Percentiles rank a stretch among this genome's conserved stretches.
Evolutionary conservation across 1,140 invertebrate genomes (phyloP).

Genomic region (Macrobrachium rosenbergii): DNA sequence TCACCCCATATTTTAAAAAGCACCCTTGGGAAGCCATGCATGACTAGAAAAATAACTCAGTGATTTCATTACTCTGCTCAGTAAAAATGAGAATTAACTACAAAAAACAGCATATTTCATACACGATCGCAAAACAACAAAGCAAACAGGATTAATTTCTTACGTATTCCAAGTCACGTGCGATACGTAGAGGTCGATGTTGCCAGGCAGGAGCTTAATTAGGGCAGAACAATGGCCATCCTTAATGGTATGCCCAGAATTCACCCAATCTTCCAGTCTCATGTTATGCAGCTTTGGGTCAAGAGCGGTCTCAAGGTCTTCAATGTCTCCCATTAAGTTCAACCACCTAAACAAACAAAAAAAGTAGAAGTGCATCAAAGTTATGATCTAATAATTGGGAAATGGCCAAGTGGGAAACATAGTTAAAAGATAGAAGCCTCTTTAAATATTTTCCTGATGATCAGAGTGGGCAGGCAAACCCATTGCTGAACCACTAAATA

Average conservation of each 20-base stretch:
- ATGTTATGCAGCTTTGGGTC: constrained; percentile 67
- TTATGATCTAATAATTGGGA: background rate
- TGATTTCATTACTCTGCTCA: too few species aligned
- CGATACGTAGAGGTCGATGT: constrained; percentile 75
- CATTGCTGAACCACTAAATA: background rate
- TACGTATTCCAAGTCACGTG: constrained; percentile 80
- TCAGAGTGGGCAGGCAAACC: background rate
- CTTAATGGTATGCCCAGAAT: constrained; percentile 64
- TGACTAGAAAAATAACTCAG: too few species aligned
- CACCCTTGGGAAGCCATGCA: too few species aligned
- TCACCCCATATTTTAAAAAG: too few species aligned
- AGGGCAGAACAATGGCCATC: constrained; percentile 76
- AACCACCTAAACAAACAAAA: constrained; percentile 75
- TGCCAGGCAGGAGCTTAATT: constrained; percentile 75
- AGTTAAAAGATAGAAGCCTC: constrained; percentile 62
- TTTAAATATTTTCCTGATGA: constrained; percentile 65
- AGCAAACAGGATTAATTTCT: constrained; percentile 67
- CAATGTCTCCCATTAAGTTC: constrained; percentile 83
- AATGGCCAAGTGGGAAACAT: background rate
- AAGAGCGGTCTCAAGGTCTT: constrained; percentile 77
- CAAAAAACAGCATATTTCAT: too few species aligned
- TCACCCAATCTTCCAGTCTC: constrained; percentile 48
- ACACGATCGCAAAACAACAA: too few species aligned
- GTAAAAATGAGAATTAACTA: too few species aligned
- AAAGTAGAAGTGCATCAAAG: constrained; percentile 16